Conservation (phyloP, 2,888 invertebrate genomes). For the Meiosimyza platycephala region DNA sequence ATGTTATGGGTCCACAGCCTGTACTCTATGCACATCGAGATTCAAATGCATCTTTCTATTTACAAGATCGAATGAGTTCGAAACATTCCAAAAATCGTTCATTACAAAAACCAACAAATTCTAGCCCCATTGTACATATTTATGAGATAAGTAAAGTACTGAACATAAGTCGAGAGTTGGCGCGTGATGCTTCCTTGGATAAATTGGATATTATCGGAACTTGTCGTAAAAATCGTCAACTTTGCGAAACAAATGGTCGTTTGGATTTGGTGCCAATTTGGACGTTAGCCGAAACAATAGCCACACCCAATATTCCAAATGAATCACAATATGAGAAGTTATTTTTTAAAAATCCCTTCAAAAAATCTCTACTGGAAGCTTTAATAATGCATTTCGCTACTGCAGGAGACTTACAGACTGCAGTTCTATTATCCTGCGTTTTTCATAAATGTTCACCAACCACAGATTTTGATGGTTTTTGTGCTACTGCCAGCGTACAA, state of each 20-base stretch:
- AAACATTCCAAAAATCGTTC: conserved; percentile 66
- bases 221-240: conserved; percentile 83
- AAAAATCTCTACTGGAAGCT: conserved; percentile 84
- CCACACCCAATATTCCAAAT: conserved; percentile 68
- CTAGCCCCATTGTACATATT: conserved; percentile 60
- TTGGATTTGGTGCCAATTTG: conserved; percentile 89
- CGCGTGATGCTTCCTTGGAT: conserved; percentile 81
- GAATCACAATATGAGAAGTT: conserved; percentile 73
- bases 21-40: conserved; percentile 63
- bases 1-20: conserved; percentile 64
- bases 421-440: conserved; percentile 91
- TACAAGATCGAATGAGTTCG: conserved; percentile 74
- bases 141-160: conserved; percentile 72
- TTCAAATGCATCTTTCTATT: conserved; percentile 81
- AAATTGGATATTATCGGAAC: conserved; percentile 70
- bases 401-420: conserved; percentile 89
- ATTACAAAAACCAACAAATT: conserved; percentile 58
- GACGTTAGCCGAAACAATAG: conserved; percentile 83
- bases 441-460: conserved; percentile 75
- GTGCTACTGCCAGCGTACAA: conserved; percentile 37
- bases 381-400: conserved; percentile 85
- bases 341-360: conserved; percentile 86
- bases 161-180: conserved; percentile 82
- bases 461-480: conserved; percentile 39
- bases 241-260: conserved; percentile 81